Evolutionary conservation across 1,140 invertebrate genomes (phyloP).

Genomic region (Drosophila subobscura): DNA sequence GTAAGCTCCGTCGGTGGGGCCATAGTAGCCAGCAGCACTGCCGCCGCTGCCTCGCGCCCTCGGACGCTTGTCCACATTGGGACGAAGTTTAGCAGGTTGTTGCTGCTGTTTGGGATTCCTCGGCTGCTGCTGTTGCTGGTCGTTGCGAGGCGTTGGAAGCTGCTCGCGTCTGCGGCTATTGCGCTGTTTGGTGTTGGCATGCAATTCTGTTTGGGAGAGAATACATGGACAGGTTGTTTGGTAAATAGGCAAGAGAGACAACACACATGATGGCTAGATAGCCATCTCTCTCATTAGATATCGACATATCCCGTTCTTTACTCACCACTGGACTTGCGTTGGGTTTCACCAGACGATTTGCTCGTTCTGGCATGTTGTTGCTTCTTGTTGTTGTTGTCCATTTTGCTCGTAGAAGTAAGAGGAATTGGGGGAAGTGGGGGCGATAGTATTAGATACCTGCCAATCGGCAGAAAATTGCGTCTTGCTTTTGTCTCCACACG

Average conservation of each 20-base stretch:
- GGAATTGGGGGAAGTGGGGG: slow-evolving; percentile 16
- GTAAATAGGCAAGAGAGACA: neutral
- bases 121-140: slow-evolving; percentile 47
- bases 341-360: slow-evolving; percentile 72
- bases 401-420: slow-evolving; percentile 26
- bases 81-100: slow-evolving; percentile 60
- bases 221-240: neutral
- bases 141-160: slow-evolving; percentile 65
- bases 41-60: slow-evolving; percentile 50
- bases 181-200: slow-evolving; percentile 66
- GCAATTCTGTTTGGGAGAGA: slow-evolving; percentile 50
- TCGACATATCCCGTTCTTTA: neutral
- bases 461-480: slow-evolving; percentile 66
- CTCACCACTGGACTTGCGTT: slow-evolving; percentile 74
- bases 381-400: slow-evolving; percentile 43
- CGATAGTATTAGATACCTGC: slow-evolving; percentile 39
- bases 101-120: slow-evolving; percentile 33
- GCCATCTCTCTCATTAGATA: too few relatives aligned
- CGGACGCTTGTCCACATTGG: slow-evolving; percentile 81
- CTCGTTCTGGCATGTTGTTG: slow-evolving; percentile 57
- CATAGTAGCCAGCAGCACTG: slow-evolving; percentile 19
- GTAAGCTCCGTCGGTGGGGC: slow-evolving; percentile 19
- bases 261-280: neutral
- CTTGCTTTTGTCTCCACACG: slow-evolving; percentile 87
- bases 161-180: slow-evolving; percentile 75